These are phyloP conservation scores for Clitarchus hookeri DNA, from an alignment of 2,888 invertebrate species.

Conservation along the genomic window DNA sequence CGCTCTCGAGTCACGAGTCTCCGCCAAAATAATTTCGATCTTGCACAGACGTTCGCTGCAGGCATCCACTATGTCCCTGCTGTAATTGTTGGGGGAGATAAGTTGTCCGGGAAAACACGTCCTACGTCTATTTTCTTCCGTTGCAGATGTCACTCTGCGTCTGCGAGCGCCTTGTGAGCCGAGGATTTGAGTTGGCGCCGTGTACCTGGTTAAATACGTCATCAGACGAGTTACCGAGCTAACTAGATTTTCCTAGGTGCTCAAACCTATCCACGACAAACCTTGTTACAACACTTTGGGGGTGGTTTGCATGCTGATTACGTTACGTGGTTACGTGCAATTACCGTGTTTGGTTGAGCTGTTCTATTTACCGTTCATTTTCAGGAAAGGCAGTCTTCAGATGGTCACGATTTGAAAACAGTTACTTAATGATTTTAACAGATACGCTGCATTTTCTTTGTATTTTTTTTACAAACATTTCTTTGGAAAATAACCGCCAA, in stretches of 20 bases:
- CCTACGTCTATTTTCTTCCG: too few species aligned
- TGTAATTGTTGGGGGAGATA: too few species aligned
- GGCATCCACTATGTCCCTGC: too few species aligned
- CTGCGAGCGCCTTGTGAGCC: not conserved
- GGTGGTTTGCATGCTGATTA: not conserved
- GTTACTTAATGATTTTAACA: too few species aligned
- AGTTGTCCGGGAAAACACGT: too few species aligned
- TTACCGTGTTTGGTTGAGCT: not conserved
- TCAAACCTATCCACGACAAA: not conserved
- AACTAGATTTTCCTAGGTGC: not conserved
- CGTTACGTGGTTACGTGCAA: not conserved
- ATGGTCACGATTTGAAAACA: not conserved
- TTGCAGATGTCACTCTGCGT: not conserved
- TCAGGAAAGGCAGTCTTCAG: not conserved
- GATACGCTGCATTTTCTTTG: too few species aligned
- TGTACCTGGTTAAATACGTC: not conserved
- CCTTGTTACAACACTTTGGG: not conserved
- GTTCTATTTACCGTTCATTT: not conserved
- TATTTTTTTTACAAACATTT: too few species aligned
- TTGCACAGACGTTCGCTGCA: too few species aligned
- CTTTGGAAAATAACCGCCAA: too few species aligned
- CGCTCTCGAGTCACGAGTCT: too few species aligned
- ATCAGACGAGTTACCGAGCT: not conserved
- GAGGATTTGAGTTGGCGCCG: not conserved
- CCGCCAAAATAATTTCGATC: too few species aligned